phyloP scores from a whole-genome alignment of 1,140 invertebrate species.

The Palaemon carinicauda region DNA sequence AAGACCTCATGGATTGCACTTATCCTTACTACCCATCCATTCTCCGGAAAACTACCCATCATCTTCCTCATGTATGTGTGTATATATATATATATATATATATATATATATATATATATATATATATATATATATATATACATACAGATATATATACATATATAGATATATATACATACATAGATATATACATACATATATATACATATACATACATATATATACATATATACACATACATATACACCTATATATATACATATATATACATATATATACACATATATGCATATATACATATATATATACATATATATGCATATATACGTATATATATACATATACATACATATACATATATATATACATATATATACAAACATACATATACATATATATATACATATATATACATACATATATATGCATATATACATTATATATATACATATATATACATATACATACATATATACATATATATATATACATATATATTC shows the following conservation, averaged over 20 bases:
- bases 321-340: neutral
- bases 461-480: too few species aligned
- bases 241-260: neutral
- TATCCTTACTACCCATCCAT: too few species aligned
- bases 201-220: neutral
- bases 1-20: too few species aligned
- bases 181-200: too few species aligned
- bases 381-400: neutral
- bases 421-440: neutral
- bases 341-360: conserved; percentile 9
- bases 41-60: neutral
- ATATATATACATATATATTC: too few species aligned
- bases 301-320: neutral
- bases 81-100: neutral
- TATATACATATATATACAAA: neutral
- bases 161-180: neutral
- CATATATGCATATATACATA: neutral
- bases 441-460: neutral
- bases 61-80: neutral
- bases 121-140: neutral
- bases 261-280: neutral
- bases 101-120: neutral
- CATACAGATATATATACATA: neutral
- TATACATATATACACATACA: neutral
- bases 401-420: neutral